Evolutionary conservation across 2,797 vertebrate genomes (phyloP), one percentile per base, ranked within the genome.

Genomic region (Mormyrops attenuatus): DNA sequence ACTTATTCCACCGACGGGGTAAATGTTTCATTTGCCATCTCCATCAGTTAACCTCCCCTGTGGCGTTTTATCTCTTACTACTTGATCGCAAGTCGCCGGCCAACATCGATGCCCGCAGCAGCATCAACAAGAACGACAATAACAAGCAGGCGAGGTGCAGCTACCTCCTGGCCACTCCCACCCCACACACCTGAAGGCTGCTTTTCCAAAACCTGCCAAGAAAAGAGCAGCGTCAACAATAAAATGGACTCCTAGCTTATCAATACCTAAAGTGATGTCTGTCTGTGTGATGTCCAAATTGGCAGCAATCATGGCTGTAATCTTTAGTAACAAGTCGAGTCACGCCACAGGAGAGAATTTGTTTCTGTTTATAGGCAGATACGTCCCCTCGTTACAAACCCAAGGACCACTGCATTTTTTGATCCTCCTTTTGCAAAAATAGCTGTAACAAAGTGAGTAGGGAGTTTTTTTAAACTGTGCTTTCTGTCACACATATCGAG

Each of bases 1-100:
- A 90, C 22, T 84, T 90, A 55, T 89, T 87, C 52, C 88, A 89
- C 30, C 50, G 90, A 66, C 92, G 88, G 89, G 73, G 89, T 90
- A 87, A 73, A 80, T 90, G 91, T 69, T 88, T 88, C 85, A 88
- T 90, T 82, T 53, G 30, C 88, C 84, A 87, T 82, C 9, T 34
- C 47, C 47, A 87, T 69, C 84, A 73, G 26, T 87, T 69, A 63
- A 63, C 22, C 44, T 66, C 49, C 84, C 69, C 88, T 17, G 34
- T 82, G 73, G 47, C 34, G n/a, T 26, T 47, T 84, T 13, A 26
- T 89, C 53, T 84, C 88, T 47, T 73, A 69, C 44, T 44, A 17
- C 69, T 53, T 22, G 50, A 53, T 82, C 47, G 9, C 20, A 66
- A 44, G 38, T 66, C 26, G 15, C 85, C 53, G 30, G 85, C 30